Evolutionary conservation across 2,797 vertebrate genomes (phyloP).

Genomic region (Megaceryle alcyon): DNA sequence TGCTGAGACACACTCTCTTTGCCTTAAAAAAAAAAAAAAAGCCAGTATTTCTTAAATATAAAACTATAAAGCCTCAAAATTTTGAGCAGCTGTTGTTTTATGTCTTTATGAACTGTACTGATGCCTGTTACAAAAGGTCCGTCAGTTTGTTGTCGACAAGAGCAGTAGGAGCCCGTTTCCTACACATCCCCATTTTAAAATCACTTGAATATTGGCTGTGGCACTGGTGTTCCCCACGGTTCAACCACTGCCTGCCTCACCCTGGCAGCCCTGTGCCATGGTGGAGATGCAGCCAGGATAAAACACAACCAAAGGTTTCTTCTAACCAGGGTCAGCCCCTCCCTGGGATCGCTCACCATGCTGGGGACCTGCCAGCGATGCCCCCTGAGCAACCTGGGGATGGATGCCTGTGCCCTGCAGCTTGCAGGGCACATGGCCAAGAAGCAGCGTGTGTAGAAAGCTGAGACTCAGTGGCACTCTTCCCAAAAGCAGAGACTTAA

Average conservation of each 20-base stretch:
- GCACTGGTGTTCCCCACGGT: background rate
- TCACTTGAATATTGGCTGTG: background rate
- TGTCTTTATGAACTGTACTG: conserved; percentile 54
- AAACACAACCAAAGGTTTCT: background rate
- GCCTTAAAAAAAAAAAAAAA: background rate
- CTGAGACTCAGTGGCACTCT: background rate
- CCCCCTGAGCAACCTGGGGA: background rate
- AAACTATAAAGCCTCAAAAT: conserved; percentile 54
- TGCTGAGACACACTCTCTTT: background rate
- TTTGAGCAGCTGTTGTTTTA: conserved; percentile 64
- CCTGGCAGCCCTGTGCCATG: background rate
- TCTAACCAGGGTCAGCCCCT: background rate
- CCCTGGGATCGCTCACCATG: fast-evolving
- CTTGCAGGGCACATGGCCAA: fast-evolving
- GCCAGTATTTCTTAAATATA: conserved; percentile 52
- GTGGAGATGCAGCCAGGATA: background rate
- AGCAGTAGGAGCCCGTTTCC: background rate
- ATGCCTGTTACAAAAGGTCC: conserved; percentile 44
- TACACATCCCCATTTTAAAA: background rate
- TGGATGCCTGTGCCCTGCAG: background rate
- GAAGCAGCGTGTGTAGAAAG: fast-evolving
- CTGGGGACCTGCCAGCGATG: background rate
- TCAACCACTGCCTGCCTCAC: background rate
- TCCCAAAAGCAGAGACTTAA: background rate
- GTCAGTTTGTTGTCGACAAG: conserved; percentile 5